Base-by-base conservation (phyloP, 1,140 invertebrate genomes). In the Conus betulinus region DNA sequence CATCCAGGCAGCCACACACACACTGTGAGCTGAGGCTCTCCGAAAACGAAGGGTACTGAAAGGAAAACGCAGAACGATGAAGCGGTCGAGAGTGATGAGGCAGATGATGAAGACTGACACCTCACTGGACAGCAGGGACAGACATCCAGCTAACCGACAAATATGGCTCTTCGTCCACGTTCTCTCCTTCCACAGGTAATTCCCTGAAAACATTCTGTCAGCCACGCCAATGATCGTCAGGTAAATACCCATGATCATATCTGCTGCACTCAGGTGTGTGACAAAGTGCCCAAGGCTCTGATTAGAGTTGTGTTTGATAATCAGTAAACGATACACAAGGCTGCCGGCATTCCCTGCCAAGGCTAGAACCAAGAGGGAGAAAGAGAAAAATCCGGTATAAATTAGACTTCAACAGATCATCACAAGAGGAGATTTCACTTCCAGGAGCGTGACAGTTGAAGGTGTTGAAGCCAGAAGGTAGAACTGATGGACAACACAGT, bases 221-320 rank as follows among this genome's bases (percentile, higher is more conserved):
- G 39, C 39, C 0, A 39, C 39, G 39, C 39, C 39, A 39, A 39
- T 39, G 39, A 39, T 39, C 39, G 39, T 39, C 39, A 39, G 39
- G 39, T 39, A 39, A 39, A 39, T 39, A 39, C 39, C 39, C 39
- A 39, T 39, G 39, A 39, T 63, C 27, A 93, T 88, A 84, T 93
- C 93, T n/a, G 92, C 90, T n/a, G 91, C 15, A n/a, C 89, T 87
- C 15, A 93, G 86, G 85, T 93, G 92, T 5, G 90, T 87, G 57
- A 93, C 88, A 23, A 92, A 91, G 5, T 89, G 71, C 8, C 82
- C 78, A 39, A 89, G 74, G 51, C 76, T 67, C 23, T 13, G 84
- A 23, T n/a, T 20, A 15, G n/a, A 13, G 63, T 23, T n/a, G 27
- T 39, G 39, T 57, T 53, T 78, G 20, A 71, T 17, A 17, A 90